Conservation (phyloP, 2,888 invertebrate genomes). For the Luperina nickerlii region DNA sequence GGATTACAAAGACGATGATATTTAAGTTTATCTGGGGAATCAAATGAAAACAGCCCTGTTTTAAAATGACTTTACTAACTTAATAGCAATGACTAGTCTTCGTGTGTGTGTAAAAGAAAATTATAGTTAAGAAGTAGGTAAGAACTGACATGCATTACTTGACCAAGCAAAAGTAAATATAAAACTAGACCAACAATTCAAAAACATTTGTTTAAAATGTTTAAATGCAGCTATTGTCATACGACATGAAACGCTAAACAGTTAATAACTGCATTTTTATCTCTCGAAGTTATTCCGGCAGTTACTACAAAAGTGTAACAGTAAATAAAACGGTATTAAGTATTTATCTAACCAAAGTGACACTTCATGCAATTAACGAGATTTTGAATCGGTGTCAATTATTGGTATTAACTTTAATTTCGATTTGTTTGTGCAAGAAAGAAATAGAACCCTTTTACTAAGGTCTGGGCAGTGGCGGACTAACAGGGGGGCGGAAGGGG, state of each 20-base stretch:
- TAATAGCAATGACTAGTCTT: neutral
- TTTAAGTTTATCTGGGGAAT: neutral
- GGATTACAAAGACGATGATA: neutral
- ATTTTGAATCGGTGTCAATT: constrained; percentile 57
- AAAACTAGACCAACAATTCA: neutral
- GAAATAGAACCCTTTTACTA: neutral
- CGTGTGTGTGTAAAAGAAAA: neutral
- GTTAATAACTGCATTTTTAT: constrained; percentile 59
- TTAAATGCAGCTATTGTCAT: constrained; percentile 36
- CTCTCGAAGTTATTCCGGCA: constrained; percentile 44
- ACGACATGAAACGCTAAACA: constrained; percentile 44
- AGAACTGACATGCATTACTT: too few relatives aligned
- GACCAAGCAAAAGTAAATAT: neutral
- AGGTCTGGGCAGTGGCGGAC: neutral
- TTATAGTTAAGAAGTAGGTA: too few relatives aligned
- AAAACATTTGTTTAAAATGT: constrained; percentile 16
- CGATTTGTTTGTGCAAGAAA: constrained; percentile 26
- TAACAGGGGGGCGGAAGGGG: too few relatives aligned
- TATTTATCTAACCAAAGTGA: constrained; percentile 68
- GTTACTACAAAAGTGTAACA: constrained; percentile 55
- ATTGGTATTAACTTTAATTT: constrained; percentile 48
- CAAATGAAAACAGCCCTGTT: neutral
- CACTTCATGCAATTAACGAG: constrained; percentile 60
- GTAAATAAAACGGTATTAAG: constrained; percentile 69
- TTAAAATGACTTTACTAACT: neutral